phyloP scores from a whole-genome alignment of 2,888 invertebrate genomes.

The Invenusta paracnida region DNA sequence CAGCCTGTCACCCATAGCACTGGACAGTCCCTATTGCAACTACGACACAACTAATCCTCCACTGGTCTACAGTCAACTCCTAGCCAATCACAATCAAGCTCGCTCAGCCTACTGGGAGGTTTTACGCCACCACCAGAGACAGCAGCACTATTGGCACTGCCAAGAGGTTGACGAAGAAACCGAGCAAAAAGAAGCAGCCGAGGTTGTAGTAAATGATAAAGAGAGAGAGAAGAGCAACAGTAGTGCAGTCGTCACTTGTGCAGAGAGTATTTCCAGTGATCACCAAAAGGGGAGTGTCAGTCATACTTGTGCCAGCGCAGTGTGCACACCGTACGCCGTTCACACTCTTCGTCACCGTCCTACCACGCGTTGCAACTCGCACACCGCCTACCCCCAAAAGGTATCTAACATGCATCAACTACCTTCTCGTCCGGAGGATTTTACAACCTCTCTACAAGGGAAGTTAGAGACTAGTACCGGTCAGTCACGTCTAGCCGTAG shows the following conservation, averaged over 20 bases:
- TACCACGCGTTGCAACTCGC: not conserved
- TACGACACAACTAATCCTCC: too few relatives aligned
- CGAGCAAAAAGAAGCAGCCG: too few relatives aligned
- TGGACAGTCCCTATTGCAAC: too few relatives aligned
- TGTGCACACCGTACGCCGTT: not conserved
- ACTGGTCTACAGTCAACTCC: not conserved
- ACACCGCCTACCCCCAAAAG: not conserved
- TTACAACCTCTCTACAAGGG: not conserved
- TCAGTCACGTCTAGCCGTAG: not conserved
- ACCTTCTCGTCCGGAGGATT: not conserved
- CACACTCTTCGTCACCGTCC: not conserved
- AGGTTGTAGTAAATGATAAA: too few relatives aligned
- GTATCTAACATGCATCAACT: not conserved
- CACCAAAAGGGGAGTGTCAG: not conserved
- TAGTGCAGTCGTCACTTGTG: not conserved
- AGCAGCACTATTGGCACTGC: constrained; percentile 7
- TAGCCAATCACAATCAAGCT: constrained; percentile 18
- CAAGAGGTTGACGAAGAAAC: not conserved
- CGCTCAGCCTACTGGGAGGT: constrained; percentile 17
- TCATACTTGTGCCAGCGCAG: not conserved
- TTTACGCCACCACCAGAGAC: not conserved
- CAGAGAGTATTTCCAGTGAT: not conserved
- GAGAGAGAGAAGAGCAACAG: too few relatives aligned
- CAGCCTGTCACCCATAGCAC: not conserved
- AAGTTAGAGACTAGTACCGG: not conserved